Conservation (phyloP, 1,140 invertebrate species). For the Drosophila parvula region DNA sequence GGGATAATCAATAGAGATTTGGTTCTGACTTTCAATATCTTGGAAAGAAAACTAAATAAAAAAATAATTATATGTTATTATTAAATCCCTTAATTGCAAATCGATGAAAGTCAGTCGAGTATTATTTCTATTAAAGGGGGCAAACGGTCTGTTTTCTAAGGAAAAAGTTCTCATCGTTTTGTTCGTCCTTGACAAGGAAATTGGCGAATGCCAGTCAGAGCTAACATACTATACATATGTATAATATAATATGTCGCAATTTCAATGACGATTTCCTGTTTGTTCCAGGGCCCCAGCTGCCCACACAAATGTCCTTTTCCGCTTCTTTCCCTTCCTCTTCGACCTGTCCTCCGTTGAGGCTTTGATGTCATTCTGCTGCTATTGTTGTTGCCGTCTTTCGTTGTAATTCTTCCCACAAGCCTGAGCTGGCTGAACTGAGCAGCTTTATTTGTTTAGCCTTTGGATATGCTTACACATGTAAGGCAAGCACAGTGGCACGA, state of each 20-base stretch:
- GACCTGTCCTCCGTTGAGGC: slow-evolving; percentile 12
- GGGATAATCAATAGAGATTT: too few species aligned
- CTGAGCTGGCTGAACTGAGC: background rate
- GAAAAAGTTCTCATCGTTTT: slow-evolving; percentile 17
- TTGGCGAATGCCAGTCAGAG: slow-evolving; percentile 22
- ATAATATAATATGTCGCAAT: slow-evolving; percentile 4
- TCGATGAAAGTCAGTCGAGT: background rate
- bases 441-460: slow-evolving; percentile 49
- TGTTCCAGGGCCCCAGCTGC: slow-evolving; percentile 14
- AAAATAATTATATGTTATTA: background rate
- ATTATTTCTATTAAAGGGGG: slow-evolving; percentile 1
- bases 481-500: slow-evolving; percentile 8
- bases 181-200: slow-evolving; percentile 24
- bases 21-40: background rate
- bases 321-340: too few species aligned
- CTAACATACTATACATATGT: slow-evolving; percentile 3
- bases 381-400: slow-evolving; percentile 5
- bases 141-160: slow-evolving; percentile 1
- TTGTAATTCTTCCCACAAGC: slow-evolving; percentile 39
- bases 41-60: background rate
- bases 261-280: slow-evolving; percentile 3
- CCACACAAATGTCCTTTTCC: background rate
- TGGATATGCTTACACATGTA: slow-evolving; percentile 36
- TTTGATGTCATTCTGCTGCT: slow-evolving; percentile 34
- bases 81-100: background rate